Conservation (phyloP, 2,113 vertebrate genomes). For the Noturus placidus region DNA sequence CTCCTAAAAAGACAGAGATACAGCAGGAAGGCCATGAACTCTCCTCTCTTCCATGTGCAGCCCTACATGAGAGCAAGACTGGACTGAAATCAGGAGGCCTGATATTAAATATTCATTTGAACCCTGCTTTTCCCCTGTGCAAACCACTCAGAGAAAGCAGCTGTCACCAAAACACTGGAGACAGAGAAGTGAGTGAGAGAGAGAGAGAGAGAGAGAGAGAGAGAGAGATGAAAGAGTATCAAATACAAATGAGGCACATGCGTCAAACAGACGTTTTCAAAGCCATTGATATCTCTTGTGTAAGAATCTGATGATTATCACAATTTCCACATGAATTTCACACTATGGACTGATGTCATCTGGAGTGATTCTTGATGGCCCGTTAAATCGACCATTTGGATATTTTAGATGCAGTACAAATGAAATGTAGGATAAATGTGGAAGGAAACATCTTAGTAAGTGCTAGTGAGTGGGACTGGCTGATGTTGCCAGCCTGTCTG, state of each 20-base stretch:
- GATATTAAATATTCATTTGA: constrained; percentile 58
- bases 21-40: constrained; percentile 16
- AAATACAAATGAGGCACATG: not conserved
- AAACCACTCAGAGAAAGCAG: constrained; percentile 50
- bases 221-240: not conserved
- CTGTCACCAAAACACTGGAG: constrained; percentile 39
- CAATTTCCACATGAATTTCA: not conserved
- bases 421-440: not conserved
- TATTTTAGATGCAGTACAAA: not conserved
- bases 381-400: not conserved
- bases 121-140: constrained; percentile 41
- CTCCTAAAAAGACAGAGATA: constrained; percentile 41
- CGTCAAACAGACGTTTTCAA: constrained; percentile 22
- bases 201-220: not conserved
- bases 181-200: not conserved
- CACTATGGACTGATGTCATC: not conserved
- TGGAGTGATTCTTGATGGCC: constrained; percentile 10
- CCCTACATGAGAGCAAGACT: constrained; percentile 29
- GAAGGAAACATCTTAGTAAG: not conserved
- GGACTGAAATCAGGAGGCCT: constrained; percentile 50
- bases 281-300: not conserved
- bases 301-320: constrained; percentile 1
- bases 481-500: constrained; percentile 18
- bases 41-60: constrained; percentile 28
- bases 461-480: not conserved